A percentile compares a stretch with the other conserved stretches of the same genome.
These are phyloP conservation scores for Gymnogyps californianus DNA, from an alignment of 2,113 vertebrate genomes.

Conservation along the genomic window DNA sequence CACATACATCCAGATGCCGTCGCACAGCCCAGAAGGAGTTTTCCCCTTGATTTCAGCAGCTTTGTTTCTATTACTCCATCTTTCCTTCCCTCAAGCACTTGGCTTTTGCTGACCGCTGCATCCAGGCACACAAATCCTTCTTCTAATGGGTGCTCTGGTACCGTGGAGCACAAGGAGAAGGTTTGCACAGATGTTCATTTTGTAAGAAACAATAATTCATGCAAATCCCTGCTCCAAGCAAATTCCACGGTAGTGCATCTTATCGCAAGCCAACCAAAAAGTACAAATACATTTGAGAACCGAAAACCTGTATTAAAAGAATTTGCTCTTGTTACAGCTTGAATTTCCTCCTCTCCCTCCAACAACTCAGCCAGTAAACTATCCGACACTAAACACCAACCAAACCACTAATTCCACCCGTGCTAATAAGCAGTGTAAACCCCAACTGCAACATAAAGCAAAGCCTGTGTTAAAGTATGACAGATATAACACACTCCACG, in stretches of 20 bases:
- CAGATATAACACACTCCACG: fast-evolving
- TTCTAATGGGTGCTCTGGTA: not conserved
- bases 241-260: conserved; percentile 38
- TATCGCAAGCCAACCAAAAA: conserved; percentile 25
- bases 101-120: not conserved
- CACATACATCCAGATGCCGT: fast-evolving
- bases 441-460: not conserved
- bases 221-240: conserved; percentile 61
- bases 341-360: conserved; percentile 5
- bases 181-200: not conserved
- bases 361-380: not conserved
- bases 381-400: not conserved
- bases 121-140: not conserved
- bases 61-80: not conserved
- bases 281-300: not conserved
- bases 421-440: not conserved
- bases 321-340: conserved; percentile 48
- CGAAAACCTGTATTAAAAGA: not conserved
- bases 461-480: not conserved
- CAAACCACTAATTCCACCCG: not conserved
- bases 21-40: not conserved
- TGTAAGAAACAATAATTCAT: conserved; percentile 19
- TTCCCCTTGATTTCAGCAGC: not conserved
- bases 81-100: not conserved
- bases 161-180: fast-evolving